These are phyloP conservation scores for Rhea americana DNA, from an alignment of 2,113 vertebrate species.

Conservation along the genomic window DNA sequence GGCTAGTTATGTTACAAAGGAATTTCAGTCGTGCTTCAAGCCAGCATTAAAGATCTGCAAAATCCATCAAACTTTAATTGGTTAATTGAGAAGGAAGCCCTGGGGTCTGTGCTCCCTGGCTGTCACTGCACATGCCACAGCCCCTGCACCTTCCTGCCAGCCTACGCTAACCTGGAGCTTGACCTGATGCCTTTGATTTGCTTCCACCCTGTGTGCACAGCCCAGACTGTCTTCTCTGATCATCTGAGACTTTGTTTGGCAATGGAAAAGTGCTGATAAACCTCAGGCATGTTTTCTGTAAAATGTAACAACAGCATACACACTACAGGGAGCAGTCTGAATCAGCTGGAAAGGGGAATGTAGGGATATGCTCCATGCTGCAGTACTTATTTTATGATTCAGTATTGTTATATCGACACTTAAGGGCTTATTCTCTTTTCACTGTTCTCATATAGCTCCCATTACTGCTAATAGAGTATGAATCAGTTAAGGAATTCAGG, in stretches of 20 bases:
- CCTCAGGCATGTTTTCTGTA: neutral
- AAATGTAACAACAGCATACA: neutral
- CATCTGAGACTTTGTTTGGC: neutral
- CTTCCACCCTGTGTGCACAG: neutral
- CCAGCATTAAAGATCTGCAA: neutral
- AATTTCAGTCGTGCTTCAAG: neutral
- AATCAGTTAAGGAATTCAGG: neutral
- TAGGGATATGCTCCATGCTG: neutral
- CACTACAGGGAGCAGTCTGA: neutral
- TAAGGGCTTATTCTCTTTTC: neutral
- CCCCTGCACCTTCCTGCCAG: neutral
- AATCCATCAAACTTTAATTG: neutral
- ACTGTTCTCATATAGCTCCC: neutral
- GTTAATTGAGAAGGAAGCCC: neutral
- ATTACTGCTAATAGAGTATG: neutral
- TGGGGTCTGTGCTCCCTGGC: neutral
- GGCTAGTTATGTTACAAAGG: neutral
- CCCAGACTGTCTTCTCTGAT: neutral
- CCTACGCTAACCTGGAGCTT: fast-evolving
- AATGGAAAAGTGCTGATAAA: neutral
- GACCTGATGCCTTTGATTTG: neutral
- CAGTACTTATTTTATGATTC: neutral
- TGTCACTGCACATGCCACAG: neutral
- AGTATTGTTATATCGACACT: neutral
- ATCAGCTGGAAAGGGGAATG: neutral